phyloP scores from a whole-genome alignment of 2,888 invertebrate genomes.

The Habroteleia sp. region DNA sequence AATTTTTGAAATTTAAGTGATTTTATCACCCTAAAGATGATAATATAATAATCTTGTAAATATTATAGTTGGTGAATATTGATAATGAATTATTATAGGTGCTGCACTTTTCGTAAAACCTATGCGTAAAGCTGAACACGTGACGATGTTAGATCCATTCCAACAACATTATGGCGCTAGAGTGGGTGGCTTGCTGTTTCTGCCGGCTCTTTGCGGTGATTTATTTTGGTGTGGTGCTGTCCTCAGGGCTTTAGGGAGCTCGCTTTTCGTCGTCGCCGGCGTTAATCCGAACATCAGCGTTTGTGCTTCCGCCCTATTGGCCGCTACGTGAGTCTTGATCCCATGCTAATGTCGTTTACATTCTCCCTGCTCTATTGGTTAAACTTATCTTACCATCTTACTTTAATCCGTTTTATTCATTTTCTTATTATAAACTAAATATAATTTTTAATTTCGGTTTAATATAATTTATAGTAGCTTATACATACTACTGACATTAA shows the following conservation, averaged over 20 bases:
- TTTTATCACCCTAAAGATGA: no score
- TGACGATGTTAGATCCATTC: slow-evolving; percentile 88
- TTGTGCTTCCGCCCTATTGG: slow-evolving; percentile 74
- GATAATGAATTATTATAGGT: slow-evolving; percentile 79
- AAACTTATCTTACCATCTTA: slow-evolving; percentile 1
- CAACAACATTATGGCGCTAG: slow-evolving; percentile 86
- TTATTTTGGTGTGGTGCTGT: slow-evolving; percentile 88
- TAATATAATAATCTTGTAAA: no score
- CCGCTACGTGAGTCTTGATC: slow-evolving; percentile 73
- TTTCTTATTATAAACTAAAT: slow-evolving; percentile 3
- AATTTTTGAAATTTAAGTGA: no score
- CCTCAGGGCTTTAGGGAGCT: slow-evolving; percentile 84
- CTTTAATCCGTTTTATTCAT: slow-evolving; percentile 8
- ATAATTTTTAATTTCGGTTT: no score
- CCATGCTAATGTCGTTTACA: slow-evolving; percentile 40
- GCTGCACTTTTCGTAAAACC: slow-evolving; percentile 86
- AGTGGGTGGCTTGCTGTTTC: slow-evolving; percentile 85
- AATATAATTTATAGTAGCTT: no score
- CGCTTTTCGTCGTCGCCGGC: slow-evolving; percentile 75
- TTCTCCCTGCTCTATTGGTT: slow-evolving; percentile 14
- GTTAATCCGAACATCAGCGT: slow-evolving; percentile 76
- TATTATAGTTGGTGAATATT: no score
- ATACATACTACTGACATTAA: no score
- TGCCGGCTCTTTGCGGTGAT: slow-evolving; percentile 87
- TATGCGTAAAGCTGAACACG: slow-evolving; percentile 86